Evolutionary conservation across 2,797 vertebrate species (phyloP).

Genomic region (Peromyscus eremicus): DNA sequence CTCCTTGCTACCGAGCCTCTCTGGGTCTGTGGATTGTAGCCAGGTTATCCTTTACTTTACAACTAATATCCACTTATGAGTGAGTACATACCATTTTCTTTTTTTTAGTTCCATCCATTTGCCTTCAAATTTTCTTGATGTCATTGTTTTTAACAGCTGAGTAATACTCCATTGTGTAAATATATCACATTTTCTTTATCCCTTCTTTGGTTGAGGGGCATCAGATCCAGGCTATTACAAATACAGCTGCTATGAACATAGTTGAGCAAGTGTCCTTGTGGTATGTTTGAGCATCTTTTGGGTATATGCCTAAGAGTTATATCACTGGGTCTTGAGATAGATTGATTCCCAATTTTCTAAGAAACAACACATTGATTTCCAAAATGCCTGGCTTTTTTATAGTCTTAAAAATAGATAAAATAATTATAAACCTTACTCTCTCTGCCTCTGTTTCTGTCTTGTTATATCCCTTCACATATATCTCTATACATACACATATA

Average conservation of each 20-base stretch:
- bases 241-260: neutral
- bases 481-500: neutral
- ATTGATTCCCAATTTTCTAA: neutral
- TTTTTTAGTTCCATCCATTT: neutral
- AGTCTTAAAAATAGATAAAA: conserved; percentile 13
- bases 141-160: neutral
- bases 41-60: neutral
- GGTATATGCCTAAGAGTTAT: neutral
- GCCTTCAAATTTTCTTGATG: neutral
- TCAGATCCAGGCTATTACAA: neutral
- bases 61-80: neutral
- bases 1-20: neutral
- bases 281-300: neutral
- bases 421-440: conserved; percentile 16
- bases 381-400: neutral
- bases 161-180: neutral
- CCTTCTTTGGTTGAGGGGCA: neutral
- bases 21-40: neutral
- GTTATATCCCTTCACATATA: neutral
- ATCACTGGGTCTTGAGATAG: neutral
- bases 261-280: neutral
- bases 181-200: neutral
- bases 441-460: neutral
- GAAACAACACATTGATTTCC: neutral
- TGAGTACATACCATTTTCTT: neutral